These are phyloP conservation scores for Orussus abietinus DNA, from an alignment of 1,140 invertebrate species.

Conservation along the genomic window DNA sequence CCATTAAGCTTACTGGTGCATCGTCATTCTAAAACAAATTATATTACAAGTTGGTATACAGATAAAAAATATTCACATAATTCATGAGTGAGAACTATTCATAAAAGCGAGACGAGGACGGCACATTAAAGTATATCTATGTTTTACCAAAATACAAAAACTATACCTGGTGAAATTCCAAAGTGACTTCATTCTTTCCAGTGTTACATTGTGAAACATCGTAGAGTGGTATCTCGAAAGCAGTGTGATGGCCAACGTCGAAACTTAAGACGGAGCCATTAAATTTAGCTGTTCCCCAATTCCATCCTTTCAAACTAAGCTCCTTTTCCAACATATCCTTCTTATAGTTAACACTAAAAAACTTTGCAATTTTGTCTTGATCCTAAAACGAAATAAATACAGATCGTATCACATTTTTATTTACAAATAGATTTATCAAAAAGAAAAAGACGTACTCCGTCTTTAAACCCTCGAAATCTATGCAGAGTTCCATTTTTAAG, in stretches of 20 bases:
- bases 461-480: constrained; percentile 92
- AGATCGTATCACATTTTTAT: neutral
- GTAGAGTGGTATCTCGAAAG: constrained; percentile 94
- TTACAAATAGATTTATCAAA: constrained; percentile 2
- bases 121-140: no score
- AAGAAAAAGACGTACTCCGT: constrained; percentile 62
- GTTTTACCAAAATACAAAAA: constrained; percentile 2
- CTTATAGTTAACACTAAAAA: constrained; percentile 79
- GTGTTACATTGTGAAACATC: constrained; percentile 95
- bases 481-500: constrained; percentile 87
- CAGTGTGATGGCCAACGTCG: constrained; percentile 82
- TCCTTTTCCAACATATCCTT: constrained; percentile 89
- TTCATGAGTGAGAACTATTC: no score
- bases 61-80: no score
- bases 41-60: constrained; percentile 1
- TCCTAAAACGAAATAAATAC: constrained; percentile 52
- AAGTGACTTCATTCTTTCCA: constrained; percentile 98
- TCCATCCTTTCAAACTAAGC: constrained; percentile 95
- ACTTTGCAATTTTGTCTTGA: constrained; percentile 80
- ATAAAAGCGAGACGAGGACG: no score
- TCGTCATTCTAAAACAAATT: constrained; percentile 81
- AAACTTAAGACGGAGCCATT: constrained; percentile 89
- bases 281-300: constrained; percentile 97
- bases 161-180: constrained; percentile 92
- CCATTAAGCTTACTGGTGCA: constrained; percentile 92